Evolutionary conservation across 2,113 vertebrate genomes (phyloP).

Genomic region (Prunella fulvescens): DNA sequence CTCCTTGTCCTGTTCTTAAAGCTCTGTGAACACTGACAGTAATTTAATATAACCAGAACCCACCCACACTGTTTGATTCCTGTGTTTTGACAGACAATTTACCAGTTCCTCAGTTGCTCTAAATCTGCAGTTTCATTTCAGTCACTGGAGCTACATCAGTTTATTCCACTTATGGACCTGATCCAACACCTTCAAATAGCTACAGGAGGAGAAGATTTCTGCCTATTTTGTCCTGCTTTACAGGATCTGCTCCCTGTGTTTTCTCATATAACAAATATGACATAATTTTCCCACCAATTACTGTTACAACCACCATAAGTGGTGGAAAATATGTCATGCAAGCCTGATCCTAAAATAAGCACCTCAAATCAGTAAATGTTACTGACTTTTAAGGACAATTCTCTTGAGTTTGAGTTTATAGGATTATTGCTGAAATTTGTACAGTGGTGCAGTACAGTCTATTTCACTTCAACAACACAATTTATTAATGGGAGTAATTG

Average conservation of each 20-base stretch:
- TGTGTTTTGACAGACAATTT: constrained; percentile 62
- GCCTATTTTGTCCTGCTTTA: not conserved
- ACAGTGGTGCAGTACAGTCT: not conserved
- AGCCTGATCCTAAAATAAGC: not conserved
- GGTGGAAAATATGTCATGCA: not conserved
- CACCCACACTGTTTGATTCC: constrained; percentile 44
- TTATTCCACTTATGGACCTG: constrained; percentile 16
- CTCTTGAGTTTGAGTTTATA: not conserved
- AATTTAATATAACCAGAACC: constrained; percentile 43
- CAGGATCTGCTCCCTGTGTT: not conserved
- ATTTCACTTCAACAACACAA: not conserved
- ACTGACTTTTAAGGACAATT: not conserved
- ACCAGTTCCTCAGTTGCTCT: constrained; percentile 48
- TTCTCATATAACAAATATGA: not conserved
- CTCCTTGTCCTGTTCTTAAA: constrained; percentile 48
- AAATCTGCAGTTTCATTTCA: constrained; percentile 25
- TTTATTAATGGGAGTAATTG: not conserved
- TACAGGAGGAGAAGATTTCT: not conserved
- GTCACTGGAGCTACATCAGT: constrained; percentile 14
- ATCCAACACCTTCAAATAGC: constrained; percentile 38
- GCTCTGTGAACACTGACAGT: constrained; percentile 23
- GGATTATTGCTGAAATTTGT: not conserved
- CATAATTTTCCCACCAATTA: constrained; percentile 37
- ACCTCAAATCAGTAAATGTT: not conserved
- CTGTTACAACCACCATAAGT: not conserved